Evolutionary conservation across 2,797 vertebrate genomes (phyloP), one percentile per base, ranked within the genome.

Genomic region (Neostethus bicornis): DNA sequence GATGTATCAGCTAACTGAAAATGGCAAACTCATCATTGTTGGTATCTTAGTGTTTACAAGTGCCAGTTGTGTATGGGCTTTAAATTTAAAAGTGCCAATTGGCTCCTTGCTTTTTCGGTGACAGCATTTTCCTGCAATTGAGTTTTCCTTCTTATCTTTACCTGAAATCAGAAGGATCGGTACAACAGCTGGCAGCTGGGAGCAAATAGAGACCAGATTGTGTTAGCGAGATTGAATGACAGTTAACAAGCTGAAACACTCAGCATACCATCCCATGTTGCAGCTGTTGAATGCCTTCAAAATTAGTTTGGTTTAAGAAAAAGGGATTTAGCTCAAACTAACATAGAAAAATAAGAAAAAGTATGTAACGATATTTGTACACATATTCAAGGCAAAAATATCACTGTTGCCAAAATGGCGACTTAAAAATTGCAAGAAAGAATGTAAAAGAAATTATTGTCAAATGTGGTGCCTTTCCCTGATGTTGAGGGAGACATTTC

Each of bases 11-110:
- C 69, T 48, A 59, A 58, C 32, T 23, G 53, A 74, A 66, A 63
- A 35, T 31, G 54, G 81, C 38, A 67, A 38, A 70, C 61, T 52
- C n/a, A 16, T 50, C 32, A 9, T 3, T 50, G 78, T 35, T 65
- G 78, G 55, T 50, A 73, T 55, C 26, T 45, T 64, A 66, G 75
- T 82, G 80, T 90, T 78, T 70, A 73, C 66, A 69, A 79, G 78
- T 80, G 47, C 53, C 1, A 66, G 41, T 71, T 50, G 4, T 16
- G 46, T 31, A 13, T 55, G 12, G 19, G 20, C 19, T 21, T 11
- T 12, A 19, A 41, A 21, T 12, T 10, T 21, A 21, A 11, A 3
- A 1, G 9, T 1, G 34, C n/a, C 4, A 20, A 20, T 10, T 13
- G 4, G 13, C 19, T 20, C 8, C 19, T 38, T 38, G 8, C 35